These are phyloP conservation scores for Leuctra nigra DNA, from an alignment of 2,888 invertebrate species.

Conservation along the genomic window DNA sequence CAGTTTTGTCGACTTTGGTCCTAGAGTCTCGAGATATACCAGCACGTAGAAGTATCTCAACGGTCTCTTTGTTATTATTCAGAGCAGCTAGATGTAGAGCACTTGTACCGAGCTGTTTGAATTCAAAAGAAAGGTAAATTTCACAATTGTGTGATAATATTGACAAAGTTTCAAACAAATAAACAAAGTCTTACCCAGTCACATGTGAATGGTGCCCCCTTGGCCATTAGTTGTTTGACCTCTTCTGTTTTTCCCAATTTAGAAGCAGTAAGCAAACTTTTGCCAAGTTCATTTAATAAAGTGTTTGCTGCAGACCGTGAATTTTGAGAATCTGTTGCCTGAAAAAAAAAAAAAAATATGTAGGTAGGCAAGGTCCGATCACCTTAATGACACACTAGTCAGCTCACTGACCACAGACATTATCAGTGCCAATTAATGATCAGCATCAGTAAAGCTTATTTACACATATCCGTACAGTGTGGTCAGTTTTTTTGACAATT, in stretches of 20 bases:
- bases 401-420: too few relatives aligned
- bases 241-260: slow-evolving; percentile 69
- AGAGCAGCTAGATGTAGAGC: slow-evolving; percentile 82
- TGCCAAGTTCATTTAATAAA: slow-evolving; percentile 72
- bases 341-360: neutral
- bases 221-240: slow-evolving; percentile 69
- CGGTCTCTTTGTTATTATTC: slow-evolving; percentile 71
- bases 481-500: too few relatives aligned
- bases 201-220: slow-evolving; percentile 86
- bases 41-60: slow-evolving; percentile 72
- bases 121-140: neutral
- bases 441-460: too few relatives aligned
- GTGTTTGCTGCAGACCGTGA: slow-evolving; percentile 35
- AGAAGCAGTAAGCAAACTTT: slow-evolving; percentile 71
- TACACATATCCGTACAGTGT: too few relatives aligned
- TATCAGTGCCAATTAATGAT: too few relatives aligned
- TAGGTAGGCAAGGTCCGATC: too few relatives aligned
- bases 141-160: neutral
- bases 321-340: neutral
- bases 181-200: slow-evolving; percentile 68
- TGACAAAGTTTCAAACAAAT: too few relatives aligned
- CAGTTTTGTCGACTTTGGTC: slow-evolving; percentile 89
- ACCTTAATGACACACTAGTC: too few relatives aligned
- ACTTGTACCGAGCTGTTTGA: slow-evolving; percentile 76
- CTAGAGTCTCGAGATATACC: slow-evolving; percentile 84